phyloP scores from a whole-genome alignment of 1,140 invertebrate genomes.

The Metaphire vulgaris region DNA sequence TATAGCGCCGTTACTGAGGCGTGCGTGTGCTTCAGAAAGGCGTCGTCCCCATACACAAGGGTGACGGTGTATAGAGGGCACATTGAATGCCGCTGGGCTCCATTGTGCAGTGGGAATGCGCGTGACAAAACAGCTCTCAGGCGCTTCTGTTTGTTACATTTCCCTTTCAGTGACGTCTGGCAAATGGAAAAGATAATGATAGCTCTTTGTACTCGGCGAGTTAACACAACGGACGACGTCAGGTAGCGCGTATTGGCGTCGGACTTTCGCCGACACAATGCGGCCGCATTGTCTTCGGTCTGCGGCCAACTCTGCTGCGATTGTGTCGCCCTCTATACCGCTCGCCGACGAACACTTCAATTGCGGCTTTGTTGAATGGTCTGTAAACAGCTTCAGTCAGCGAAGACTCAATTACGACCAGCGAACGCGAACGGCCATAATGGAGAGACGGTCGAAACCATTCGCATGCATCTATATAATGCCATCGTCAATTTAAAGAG shows the following conservation, averaged over 20 bases:
- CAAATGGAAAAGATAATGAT: conserved; percentile 3
- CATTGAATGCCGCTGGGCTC: neutral
- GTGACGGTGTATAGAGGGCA: too few relatives aligned
- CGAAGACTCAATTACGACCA: neutral
- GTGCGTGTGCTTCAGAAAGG: too few relatives aligned
- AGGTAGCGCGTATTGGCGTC: neutral
- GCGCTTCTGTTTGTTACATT: neutral
- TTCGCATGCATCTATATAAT: too few relatives aligned
- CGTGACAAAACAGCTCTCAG: neutral
- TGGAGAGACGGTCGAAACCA: too few relatives aligned
- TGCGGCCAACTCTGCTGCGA: neutral
- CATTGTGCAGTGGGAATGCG: neutral
- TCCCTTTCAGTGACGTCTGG: neutral
- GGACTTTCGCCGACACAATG: neutral
- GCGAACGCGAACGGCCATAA: too few relatives aligned
- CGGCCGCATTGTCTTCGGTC: neutral
- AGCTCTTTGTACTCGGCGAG: neutral
- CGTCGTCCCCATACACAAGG: too few relatives aligned
- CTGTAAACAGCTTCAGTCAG: neutral
- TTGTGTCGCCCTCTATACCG: neutral
- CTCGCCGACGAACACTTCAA: neutral
- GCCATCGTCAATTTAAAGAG: too few relatives aligned
- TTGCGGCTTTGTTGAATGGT: neutral
- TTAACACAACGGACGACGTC: neutral
- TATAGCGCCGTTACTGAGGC: too few relatives aligned